These are phyloP conservation scores for Plecturocebus donacophilus DNA, from an alignment of 2,113 vertebrate species.

Conservation along the genomic window DNA sequence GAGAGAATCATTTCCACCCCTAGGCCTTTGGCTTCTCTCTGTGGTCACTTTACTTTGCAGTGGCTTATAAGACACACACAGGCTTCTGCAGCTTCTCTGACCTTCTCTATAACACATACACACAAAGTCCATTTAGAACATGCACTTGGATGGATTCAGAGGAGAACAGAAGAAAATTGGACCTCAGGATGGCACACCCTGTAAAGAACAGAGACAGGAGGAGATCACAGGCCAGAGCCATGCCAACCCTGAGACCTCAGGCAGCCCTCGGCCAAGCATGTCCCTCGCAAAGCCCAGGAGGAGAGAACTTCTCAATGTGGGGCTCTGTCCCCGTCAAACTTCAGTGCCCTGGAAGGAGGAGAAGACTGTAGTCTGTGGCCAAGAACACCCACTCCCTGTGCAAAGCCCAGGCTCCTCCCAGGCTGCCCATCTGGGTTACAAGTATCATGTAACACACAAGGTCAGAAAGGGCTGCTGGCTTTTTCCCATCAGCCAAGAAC, in stretches of 20 bases:
- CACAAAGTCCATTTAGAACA: not conserved
- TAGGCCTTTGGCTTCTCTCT: not conserved
- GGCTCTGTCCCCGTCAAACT: not conserved
- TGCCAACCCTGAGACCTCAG: not conserved
- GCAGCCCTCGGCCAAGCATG: not conserved
- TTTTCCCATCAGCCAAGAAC: conserved; percentile 26
- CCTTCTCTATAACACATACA: not conserved
- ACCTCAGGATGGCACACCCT: not conserved
- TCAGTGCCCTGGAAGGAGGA: not conserved
- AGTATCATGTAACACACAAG: conserved; percentile 58
- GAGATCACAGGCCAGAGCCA: not conserved
- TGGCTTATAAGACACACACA: rapidly evolving
- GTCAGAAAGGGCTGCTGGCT: conserved; percentile 31
- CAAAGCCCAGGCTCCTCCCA: not conserved
- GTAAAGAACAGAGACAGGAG: not conserved
- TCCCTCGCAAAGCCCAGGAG: not conserved
- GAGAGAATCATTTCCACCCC: not conserved
- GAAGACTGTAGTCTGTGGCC: not conserved
- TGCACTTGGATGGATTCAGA: not conserved
- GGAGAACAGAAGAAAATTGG: not conserved
- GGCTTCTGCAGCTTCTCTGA: not conserved
- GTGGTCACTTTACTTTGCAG: rapidly evolving
- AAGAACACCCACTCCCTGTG: not conserved
- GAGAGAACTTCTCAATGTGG: not conserved
- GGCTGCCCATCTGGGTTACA: not conserved